Conservation (phyloP, 2,888 invertebrate species). For the Pachycephus smyrnensis region DNA sequence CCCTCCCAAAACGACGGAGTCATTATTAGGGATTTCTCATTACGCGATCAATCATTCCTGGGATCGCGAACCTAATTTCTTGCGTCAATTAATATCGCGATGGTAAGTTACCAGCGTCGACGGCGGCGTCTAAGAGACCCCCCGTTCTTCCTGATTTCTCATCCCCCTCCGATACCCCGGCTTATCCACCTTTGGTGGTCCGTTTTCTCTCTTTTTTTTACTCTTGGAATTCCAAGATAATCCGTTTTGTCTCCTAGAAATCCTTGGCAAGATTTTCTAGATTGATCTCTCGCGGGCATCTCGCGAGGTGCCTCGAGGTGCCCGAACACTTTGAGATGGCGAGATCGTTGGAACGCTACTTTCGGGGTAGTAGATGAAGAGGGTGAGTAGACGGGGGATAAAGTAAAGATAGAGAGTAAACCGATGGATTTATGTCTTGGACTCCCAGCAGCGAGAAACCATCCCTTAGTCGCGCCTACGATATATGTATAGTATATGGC, state of each 20-base stretch:
- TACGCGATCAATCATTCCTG: slow-evolving; percentile 64
- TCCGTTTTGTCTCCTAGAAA: background rate
- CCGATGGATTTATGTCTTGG: slow-evolving; percentile 59
- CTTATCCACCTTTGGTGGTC: background rate
- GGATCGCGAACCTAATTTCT: slow-evolving; percentile 60
- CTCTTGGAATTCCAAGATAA: background rate
- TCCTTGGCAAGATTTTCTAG: background rate
- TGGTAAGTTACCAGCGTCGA: slow-evolving; percentile 11
- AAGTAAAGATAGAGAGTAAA: slow-evolving; percentile 55
- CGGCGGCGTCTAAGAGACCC: background rate
- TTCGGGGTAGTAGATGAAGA: background rate
- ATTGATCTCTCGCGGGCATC: background rate
- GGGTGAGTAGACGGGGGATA: slow-evolving; percentile 28
- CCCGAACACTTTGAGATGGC: slow-evolving; percentile 30
- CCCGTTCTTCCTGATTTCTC: background rate
- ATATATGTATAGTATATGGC: slow-evolving; percentile 45
- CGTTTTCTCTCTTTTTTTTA: background rate
- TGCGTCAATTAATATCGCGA: slow-evolving; percentile 61
- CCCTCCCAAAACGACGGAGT: slow-evolving; percentile 51
- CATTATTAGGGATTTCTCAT: slow-evolving; percentile 66
- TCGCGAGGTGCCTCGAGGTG: slow-evolving; percentile 14
- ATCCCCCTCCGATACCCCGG: background rate
- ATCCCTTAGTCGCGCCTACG: slow-evolving; percentile 12
- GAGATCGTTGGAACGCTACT: background rate
- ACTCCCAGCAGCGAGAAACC: slow-evolving; percentile 25